Conservation (phyloP, 2,888 invertebrate species). For the Macrophya annulata region DNA sequence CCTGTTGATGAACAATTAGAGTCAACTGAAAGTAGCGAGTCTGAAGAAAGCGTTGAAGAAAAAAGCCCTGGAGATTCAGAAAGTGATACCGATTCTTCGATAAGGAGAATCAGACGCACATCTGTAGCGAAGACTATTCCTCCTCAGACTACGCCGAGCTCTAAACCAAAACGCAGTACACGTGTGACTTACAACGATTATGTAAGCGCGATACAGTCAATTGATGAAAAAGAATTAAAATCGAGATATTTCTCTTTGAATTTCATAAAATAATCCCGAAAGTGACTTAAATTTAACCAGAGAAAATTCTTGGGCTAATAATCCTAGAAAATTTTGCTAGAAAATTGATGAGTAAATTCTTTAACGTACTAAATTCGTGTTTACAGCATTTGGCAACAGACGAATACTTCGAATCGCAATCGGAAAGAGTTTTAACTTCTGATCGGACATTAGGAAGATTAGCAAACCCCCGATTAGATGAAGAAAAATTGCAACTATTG, state of each 20-base stretch:
- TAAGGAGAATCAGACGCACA: constrained; percentile 35
- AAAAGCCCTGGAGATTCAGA: constrained; percentile 45
- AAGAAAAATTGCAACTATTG: constrained; percentile 84
- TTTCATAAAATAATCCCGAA: background rate
- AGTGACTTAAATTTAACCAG: constrained; percentile 36
- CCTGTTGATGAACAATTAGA: constrained; percentile 67
- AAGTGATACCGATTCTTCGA: constrained; percentile 27
- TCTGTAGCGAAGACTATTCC: constrained; percentile 44
- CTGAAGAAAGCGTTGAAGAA: constrained; percentile 58
- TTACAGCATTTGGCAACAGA: constrained; percentile 72
- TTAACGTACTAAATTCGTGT: constrained; percentile 48
- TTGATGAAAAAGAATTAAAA: background rate
- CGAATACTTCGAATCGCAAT: constrained; percentile 77
- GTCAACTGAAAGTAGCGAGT: constrained; percentile 65
- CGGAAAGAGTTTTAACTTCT: constrained; percentile 84
- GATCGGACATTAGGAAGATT: constrained; percentile 90
- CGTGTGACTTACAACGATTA: constrained; percentile 68
- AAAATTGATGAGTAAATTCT: constrained; percentile 55
- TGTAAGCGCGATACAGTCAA: constrained; percentile 65
- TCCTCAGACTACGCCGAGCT: constrained; percentile 60
- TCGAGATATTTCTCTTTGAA: constrained; percentile 2
- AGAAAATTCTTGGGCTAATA: background rate
- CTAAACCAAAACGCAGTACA: constrained; percentile 61
- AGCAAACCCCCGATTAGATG: constrained; percentile 87
- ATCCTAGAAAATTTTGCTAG: constrained; percentile 19